These are phyloP conservation scores for Muricea muricata DNA, from an alignment of 92 coral and sea anemone species.

Conservation along the genomic window DNA sequence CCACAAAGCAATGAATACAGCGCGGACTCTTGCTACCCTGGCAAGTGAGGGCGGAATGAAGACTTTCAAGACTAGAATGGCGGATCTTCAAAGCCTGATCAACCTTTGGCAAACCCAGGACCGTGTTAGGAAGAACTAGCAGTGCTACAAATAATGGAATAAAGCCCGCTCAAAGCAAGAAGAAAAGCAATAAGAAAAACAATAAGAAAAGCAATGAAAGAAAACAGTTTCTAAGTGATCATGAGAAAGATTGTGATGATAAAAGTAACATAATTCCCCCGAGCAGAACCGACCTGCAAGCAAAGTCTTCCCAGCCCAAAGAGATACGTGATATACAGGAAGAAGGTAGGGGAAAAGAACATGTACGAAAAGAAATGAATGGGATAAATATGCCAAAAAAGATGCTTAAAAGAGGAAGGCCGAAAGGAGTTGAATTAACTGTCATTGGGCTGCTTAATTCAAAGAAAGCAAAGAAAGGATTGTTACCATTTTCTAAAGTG, in stretches of 20 bases:
- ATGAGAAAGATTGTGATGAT: no score
- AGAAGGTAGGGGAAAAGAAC: neutral
- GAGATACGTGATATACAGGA: neutral
- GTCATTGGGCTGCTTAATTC: constrained; percentile 42
- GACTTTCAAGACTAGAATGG: neutral
- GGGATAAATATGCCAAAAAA: constrained; percentile 11
- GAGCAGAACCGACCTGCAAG: no score
- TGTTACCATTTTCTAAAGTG: constrained; percentile 35
- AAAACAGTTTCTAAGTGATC: no score
- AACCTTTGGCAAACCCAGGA: neutral
- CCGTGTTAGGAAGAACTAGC: neutral
- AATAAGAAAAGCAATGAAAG: neutral
- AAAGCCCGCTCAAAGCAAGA: neutral
- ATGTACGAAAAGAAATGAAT: neutral
- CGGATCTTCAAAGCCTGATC: neutral
- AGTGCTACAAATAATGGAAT: neutral
- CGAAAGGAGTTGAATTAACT: constrained; percentile 41
- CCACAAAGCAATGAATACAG: neutral
- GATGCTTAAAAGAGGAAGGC: constrained; percentile 8
- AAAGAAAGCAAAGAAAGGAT: constrained; percentile 2
- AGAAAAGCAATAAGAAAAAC: neutral
- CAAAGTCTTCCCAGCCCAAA: no score
- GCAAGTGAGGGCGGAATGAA: constrained; percentile 5
- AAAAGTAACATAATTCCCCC: no score
- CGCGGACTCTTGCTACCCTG: neutral